Evolutionary conservation across 35 echinoderm and acorn worm species (phyloP).

Genomic region (Apostichopus californicus): DNA sequence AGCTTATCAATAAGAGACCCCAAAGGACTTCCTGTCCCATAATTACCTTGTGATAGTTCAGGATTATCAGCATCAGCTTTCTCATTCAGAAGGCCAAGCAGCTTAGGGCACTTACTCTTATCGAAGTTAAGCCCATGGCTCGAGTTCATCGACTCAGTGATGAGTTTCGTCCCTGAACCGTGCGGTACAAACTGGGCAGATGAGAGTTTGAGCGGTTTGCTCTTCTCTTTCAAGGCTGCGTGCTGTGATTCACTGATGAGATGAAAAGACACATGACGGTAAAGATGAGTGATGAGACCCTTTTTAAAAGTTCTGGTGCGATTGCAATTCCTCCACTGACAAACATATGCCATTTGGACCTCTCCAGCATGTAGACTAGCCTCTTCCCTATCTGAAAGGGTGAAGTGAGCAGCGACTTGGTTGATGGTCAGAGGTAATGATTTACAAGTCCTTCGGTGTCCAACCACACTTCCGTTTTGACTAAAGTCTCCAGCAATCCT

Average conservation of each 20-base stretch:
- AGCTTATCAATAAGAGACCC: conserved; percentile 33
- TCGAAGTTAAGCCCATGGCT: conserved; percentile 19
- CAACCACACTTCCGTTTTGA: conserved; percentile 34
- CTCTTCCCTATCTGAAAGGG: conserved; percentile 64
- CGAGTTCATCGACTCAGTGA: conserved; percentile 45
- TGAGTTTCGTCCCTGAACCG: conserved; percentile 49
- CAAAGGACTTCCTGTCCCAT: conserved; percentile 27
- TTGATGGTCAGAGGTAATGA: conserved; percentile 59
- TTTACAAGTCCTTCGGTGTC: conserved; percentile 56
- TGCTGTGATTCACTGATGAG: conserved; percentile 62
- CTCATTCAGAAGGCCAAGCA: conserved; percentile 31
- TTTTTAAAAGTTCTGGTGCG: conserved; percentile 69
- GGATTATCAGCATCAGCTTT: not conserved
- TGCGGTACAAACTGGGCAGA: conserved; percentile 50
- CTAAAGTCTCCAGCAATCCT: conserved; percentile 60
- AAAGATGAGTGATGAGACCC: conserved; percentile 61
- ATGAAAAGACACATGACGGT: conserved; percentile 63
- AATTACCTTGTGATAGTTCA: conserved; percentile 6
- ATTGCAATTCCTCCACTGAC: conserved; percentile 69
- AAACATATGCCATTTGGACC: conserved; percentile 65
- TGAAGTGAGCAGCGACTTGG: conserved; percentile 71
- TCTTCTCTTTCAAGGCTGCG: conserved; percentile 50
- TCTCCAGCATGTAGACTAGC: conserved; percentile 66
- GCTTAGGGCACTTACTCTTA: conserved; percentile 10
- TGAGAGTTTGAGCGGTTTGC: conserved; percentile 54